phyloP scores from a whole-genome alignment of 2,113 vertebrate genomes.

The Gymnogyps californianus region DNA sequence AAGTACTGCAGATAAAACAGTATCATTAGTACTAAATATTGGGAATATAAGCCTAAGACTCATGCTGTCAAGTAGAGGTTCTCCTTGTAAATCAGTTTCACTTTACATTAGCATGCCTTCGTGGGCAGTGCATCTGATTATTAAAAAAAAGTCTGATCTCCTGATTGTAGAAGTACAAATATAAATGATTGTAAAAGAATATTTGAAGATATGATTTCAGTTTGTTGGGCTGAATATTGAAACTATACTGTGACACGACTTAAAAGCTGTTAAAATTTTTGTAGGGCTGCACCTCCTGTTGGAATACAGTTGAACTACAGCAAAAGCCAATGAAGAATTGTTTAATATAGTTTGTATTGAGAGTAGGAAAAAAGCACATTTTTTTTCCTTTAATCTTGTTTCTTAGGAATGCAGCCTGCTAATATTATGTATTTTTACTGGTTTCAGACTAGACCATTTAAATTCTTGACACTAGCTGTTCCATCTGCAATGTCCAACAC shows the following conservation, averaged over 20 bases:
- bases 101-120: not conserved
- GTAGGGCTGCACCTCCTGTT: not conserved
- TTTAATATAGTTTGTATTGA: not conserved
- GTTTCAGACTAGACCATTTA: not conserved
- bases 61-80: not conserved
- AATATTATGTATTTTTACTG: not conserved
- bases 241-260: not conserved
- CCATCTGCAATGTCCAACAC: not conserved
- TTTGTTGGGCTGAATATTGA: not conserved
- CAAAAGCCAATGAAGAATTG: not conserved
- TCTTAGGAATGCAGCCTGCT: not conserved
- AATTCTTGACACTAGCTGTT: not conserved
- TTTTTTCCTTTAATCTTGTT: not conserved
- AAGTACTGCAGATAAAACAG: not conserved
- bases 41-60: not conserved
- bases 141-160: not conserved
- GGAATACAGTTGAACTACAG: not conserved
- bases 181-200: not conserved
- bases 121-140: not conserved
- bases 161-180: not conserved
- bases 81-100: not conserved
- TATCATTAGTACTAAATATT: not conserved
- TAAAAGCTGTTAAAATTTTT: not conserved
- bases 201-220: not conserved
- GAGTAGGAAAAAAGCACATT: not conserved